These are phyloP conservation scores for Atherix ibis DNA, from an alignment of 2,888 invertebrate species.

Conservation along the genomic window DNA sequence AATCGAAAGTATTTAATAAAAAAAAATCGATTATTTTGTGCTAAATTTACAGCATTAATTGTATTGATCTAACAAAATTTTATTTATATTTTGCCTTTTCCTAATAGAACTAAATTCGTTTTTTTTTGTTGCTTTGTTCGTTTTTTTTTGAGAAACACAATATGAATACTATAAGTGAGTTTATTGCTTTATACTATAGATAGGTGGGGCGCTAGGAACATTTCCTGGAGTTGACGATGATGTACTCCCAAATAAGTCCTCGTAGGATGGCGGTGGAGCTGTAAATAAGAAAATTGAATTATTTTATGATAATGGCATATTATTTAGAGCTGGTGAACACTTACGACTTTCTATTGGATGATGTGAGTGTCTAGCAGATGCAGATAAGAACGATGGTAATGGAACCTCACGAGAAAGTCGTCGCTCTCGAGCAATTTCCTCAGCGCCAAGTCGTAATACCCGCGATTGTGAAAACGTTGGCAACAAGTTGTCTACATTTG, in stretches of 20 bases:
- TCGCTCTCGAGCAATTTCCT: too few relatives aligned
- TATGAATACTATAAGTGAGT: too few relatives aligned
- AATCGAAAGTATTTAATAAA: neutral
- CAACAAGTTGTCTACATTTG: too few relatives aligned
- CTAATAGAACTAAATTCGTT: neutral
- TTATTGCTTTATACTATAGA: too few relatives aligned
- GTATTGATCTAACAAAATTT: neutral
- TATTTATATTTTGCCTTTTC: neutral
- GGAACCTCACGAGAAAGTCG: too few relatives aligned
- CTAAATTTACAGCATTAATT: neutral
- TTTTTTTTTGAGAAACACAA: conserved; percentile 3
- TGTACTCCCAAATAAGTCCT: conserved; percentile 28
- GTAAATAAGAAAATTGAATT: neutral
- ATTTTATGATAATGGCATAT: too few relatives aligned
- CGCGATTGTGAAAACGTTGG: too few relatives aligned
- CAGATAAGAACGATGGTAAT: neutral
- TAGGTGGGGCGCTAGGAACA: conserved; percentile 3
- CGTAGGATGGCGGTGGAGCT: conserved; percentile 24
- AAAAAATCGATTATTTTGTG: neutral
- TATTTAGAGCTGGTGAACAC: too few relatives aligned
- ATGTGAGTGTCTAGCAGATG: conserved; percentile 6
- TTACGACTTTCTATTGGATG: conserved; percentile 4
- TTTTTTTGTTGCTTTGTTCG: neutral
- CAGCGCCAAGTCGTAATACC: too few relatives aligned
- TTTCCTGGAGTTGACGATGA: conserved; percentile 2